These are phyloP conservation scores for Empis livida DNA, from an alignment of 2,888 invertebrate genomes.

Conservation along the genomic window DNA sequence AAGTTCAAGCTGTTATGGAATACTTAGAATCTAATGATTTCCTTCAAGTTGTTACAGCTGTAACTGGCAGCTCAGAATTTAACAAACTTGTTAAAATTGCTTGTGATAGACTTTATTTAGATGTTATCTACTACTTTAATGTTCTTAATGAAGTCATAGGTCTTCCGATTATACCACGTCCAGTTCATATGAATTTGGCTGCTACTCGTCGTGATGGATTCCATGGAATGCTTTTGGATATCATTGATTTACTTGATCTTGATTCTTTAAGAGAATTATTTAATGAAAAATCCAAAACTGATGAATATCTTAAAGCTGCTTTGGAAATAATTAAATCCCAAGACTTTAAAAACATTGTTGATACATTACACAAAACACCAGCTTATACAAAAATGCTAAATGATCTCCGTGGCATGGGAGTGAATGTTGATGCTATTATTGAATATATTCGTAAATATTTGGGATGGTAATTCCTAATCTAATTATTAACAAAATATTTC, in stretches of 20 bases:
- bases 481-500: too few species aligned
- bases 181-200: neutral
- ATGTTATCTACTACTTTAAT: constrained; percentile 6
- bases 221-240: constrained; percentile 7
- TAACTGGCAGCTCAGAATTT: constrained; percentile 4
- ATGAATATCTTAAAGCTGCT: constrained; percentile 7
- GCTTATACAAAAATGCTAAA: constrained; percentile 1
- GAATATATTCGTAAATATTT: constrained; percentile 4
- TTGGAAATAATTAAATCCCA: constrained; percentile 7
- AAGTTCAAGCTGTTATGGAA: constrained; percentile 9
- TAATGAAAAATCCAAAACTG: constrained; percentile 4
- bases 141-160: constrained; percentile 5
- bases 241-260: constrained; percentile 5
- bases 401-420: constrained; percentile 4
- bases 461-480: constrained; percentile 5
- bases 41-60: constrained; percentile 1
- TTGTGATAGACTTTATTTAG: constrained; percentile 7
- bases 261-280: constrained; percentile 4
- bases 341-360: constrained; percentile 7
- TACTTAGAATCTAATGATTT: constrained; percentile 9
- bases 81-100: constrained; percentile 4
- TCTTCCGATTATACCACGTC: constrained; percentile 4
- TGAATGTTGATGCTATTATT: constrained; percentile 7
- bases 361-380: constrained; percentile 2
- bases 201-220: constrained; percentile 2